Conservation (phyloP, 35 echinoderm and acorn worm species). For the Holothuria glaberrima region DNA sequence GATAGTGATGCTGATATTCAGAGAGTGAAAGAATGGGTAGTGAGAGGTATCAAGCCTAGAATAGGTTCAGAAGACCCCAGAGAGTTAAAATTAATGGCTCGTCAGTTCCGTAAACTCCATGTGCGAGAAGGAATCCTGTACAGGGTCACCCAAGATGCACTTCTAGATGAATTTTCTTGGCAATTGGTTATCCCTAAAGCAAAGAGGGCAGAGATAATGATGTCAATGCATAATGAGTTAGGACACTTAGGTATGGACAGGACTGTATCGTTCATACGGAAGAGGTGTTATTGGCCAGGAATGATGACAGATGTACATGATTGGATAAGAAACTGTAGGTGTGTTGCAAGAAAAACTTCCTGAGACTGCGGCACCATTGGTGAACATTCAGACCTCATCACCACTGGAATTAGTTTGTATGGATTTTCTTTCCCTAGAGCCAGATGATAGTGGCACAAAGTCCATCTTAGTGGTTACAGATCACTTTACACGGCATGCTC, state of each 20-base stretch:
- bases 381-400: neutral
- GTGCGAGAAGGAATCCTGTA: too few species aligned
- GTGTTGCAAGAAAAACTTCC: slow-evolving; percentile 53
- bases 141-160: too few species aligned
- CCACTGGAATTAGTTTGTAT: slow-evolving; percentile 51
- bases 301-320: neutral
- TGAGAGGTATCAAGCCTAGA: too few species aligned
- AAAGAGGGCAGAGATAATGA: too few species aligned
- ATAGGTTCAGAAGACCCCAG: too few species aligned
- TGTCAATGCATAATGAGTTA: too few species aligned
- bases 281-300: slow-evolving; percentile 33
- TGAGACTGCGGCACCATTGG: neutral
- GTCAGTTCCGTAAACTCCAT: too few species aligned
- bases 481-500: slow-evolving; percentile 55
- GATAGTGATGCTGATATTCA: too few species aligned
- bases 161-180: too few species aligned
- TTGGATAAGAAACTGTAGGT: slow-evolving; percentile 42
- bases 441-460: neutral
- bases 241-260: slow-evolving; percentile 3
- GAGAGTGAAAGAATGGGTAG: too few species aligned
- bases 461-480: slow-evolving; percentile 41
- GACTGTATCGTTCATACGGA: neutral
- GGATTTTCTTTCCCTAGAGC: slow-evolving; percentile 49
- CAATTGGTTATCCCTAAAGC: too few species aligned
- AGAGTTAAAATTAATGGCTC: too few species aligned